A percentile compares a stretch with the other conserved stretches of the same genome.
phyloP scores from a whole-genome alignment of 64 coral and sea anemone genomes.

The Dendronephthya gigantea region DNA sequence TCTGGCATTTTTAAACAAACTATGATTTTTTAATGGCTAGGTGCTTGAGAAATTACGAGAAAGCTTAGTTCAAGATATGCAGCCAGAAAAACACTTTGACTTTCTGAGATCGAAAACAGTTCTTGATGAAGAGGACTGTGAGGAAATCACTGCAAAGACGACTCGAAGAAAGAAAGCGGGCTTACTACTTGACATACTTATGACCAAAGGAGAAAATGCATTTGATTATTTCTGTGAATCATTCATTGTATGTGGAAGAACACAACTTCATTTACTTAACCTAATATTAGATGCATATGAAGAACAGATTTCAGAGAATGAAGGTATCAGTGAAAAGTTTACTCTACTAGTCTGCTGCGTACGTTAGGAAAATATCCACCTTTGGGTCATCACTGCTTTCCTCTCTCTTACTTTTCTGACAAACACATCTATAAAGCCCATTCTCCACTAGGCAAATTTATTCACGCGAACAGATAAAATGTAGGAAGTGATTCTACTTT shows the following conservation, averaged over 20 bases:
- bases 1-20: too few relatives aligned
- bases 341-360: too few relatives aligned
- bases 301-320: neutral
- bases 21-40: neutral
- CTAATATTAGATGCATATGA: neutral
- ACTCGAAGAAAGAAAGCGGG: neutral
- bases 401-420: too few relatives aligned
- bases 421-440: too few relatives aligned
- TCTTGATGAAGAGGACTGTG: slow-evolving; percentile 7
- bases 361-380: too few relatives aligned
- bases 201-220: neutral
- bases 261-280: neutral
- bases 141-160: neutral
- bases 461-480: too few relatives aligned
- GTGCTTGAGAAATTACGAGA: neutral
- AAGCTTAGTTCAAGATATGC: neutral
- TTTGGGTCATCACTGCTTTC: too few relatives aligned
- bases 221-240: slow-evolving; percentile 15
- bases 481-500: too few relatives aligned
- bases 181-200: neutral
- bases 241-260: slow-evolving; percentile 4
- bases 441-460: too few relatives aligned
- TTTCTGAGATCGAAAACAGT: neutral
- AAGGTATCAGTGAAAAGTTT: neutral
- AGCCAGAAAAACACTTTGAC: neutral